phyloP scores from a whole-genome alignment of 2,113 vertebrate species.

The Campylomormyrus numenius region DNA sequence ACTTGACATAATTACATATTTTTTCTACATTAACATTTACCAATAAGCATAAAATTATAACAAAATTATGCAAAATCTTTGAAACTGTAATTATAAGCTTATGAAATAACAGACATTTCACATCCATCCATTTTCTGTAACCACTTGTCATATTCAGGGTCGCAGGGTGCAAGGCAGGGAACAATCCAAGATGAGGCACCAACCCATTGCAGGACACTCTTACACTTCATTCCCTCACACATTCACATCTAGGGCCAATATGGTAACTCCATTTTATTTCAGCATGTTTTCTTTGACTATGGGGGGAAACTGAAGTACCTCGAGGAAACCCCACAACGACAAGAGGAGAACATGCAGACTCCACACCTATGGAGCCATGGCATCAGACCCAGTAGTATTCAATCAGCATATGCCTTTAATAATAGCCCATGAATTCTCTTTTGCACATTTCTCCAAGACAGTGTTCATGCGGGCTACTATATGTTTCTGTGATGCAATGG shows the following conservation, averaged over 20 bases:
- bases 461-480: neutral
- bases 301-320: neutral
- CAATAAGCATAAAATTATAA: neutral
- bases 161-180: neutral
- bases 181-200: neutral
- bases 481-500: neutral
- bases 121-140: neutral
- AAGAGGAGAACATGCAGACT: neutral
- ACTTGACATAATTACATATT: neutral
- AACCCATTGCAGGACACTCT: neutral
- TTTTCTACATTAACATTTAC: neutral
- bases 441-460: neutral
- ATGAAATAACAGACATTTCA: neutral
- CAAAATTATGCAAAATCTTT: neutral
- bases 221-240: neutral
- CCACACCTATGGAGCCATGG: neutral
- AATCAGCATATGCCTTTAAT: neutral
- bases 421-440: neutral
- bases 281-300: neutral
- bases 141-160: neutral
- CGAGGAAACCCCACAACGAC: neutral
- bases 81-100: neutral
- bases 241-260: neutral
- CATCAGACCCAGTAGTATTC: neutral
- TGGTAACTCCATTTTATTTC: neutral